These are phyloP conservation scores for Callocephalon fimbriatum DNA, from an alignment of 2,113 vertebrate species.

Conservation along the genomic window DNA sequence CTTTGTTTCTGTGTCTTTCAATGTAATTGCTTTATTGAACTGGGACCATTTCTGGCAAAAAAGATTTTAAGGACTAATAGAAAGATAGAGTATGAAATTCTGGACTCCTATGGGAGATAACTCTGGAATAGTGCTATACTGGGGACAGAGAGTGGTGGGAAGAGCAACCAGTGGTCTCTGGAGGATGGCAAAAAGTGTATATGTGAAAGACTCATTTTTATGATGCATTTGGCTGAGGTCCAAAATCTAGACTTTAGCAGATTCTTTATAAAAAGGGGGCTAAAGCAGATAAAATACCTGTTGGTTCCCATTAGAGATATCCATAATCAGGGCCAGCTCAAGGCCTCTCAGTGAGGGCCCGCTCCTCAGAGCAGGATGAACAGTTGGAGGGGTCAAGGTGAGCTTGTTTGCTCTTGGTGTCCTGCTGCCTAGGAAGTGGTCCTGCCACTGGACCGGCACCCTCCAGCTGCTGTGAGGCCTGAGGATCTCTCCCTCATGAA, in stretches of 20 bases:
- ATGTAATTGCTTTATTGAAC: constrained; percentile 41
- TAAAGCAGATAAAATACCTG: not conserved
- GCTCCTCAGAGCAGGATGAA: not conserved
- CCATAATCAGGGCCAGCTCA: not conserved
- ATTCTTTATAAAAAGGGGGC: not conserved
- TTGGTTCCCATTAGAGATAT: not conserved
- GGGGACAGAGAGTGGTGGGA: not conserved
- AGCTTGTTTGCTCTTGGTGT: not conserved
- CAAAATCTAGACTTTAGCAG: not conserved
- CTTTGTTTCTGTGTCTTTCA: constrained; percentile 44
- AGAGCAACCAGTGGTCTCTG: not conserved
- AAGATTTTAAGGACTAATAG: constrained; percentile 34
- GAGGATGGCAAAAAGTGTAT: not conserved
- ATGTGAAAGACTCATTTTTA: not conserved
- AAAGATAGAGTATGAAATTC: not conserved
- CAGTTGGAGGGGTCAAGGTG: not conserved
- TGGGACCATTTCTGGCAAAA: not conserved
- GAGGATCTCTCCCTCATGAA: not conserved
- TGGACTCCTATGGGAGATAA: constrained; percentile 40
- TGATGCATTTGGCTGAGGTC: not conserved
- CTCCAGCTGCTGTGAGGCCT: not conserved
- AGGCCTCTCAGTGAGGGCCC: not conserved
- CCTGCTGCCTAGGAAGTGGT: not conserved
- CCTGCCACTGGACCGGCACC: fast-evolving
- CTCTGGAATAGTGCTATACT: not conserved